Percentiles rank a stretch among this genome's conserved stretches.
Conservation (phyloP, 2,888 invertebrate genomes). For the Homarus gammarus region DNA sequence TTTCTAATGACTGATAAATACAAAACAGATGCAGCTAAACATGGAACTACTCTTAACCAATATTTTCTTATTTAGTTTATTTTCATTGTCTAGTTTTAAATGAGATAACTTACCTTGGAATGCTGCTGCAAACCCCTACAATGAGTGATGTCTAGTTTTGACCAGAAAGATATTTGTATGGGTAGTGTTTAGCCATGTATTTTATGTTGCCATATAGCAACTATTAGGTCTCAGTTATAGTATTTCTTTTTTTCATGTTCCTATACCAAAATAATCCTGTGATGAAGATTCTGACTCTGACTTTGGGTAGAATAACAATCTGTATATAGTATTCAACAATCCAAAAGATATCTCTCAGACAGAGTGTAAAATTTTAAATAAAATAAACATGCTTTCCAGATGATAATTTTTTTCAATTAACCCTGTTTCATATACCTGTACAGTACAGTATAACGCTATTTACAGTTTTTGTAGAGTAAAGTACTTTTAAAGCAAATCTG, state of each 20-base stretch:
- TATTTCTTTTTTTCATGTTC: conserved; percentile 58
- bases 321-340: conserved; percentile 58
- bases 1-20: conserved; percentile 6
- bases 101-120: background rate
- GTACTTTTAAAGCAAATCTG: no score
- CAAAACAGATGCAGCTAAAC: conserved; percentile 21
- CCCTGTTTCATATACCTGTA: background rate
- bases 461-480: no score
- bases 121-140: conserved; percentile 6
- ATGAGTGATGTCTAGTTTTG: conserved; percentile 49
- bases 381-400: conserved; percentile 61
- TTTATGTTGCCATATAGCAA: conserved; percentile 59
- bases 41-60: background rate
- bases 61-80: conserved; percentile 13
- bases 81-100: background rate
- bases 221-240: conserved; percentile 51
- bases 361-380: conserved; percentile 62
- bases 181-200: conserved; percentile 57
- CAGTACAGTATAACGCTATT: no score
- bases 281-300: conserved; percentile 63
- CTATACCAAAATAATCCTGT: conserved; percentile 60
- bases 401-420: conserved; percentile 1
- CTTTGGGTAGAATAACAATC: conserved; percentile 54
- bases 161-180: conserved; percentile 54
- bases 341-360: conserved; percentile 54